Percentiles rank a stretch among this genome's conserved stretches.
phyloP scores from a whole-genome alignment of 2,888 invertebrate species.

The Anagyrus pseudococci region DNA sequence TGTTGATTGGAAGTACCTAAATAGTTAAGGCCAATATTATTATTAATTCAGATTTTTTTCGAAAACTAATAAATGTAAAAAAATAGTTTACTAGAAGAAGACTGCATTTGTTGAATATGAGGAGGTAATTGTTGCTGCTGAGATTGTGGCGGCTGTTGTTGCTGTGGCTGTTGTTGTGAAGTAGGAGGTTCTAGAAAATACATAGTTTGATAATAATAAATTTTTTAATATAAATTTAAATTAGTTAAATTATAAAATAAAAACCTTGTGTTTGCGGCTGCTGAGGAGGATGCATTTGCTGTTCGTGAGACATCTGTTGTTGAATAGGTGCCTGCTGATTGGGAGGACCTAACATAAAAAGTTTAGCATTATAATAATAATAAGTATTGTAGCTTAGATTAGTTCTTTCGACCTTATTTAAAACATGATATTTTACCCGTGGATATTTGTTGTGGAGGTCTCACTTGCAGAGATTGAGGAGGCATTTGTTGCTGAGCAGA shows the following conservation, averaged over 20 bases:
- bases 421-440: background rate
- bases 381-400: too few species aligned
- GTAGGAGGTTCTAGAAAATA: background rate
- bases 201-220: background rate
- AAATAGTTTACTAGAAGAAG: too few species aligned
- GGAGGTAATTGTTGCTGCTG: conserved; percentile 39
- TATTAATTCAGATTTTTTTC: too few species aligned
- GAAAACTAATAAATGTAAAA: too few species aligned
- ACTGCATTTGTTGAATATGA: background rate
- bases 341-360: background rate
- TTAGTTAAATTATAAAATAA: too few species aligned
- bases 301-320: conserved; percentile 40
- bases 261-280: too few species aligned
- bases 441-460: conserved; percentile 31
- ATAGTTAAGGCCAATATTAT: too few species aligned
- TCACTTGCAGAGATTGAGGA: background rate
- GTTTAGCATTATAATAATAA: too few species aligned
- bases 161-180: background rate
- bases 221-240: too few species aligned
- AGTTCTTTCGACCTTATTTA: too few species aligned
- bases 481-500: conserved; percentile 7
- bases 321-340: conserved; percentile 41
- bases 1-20: too few species aligned
- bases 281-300: conserved; percentile 22
- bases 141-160: conserved; percentile 10